A percentile compares a stretch with the other conserved stretches of the same genome.
These are phyloP conservation scores for Cyanoderma ruficeps DNA, from an alignment of 2,113 vertebrate species.

Conservation along the genomic window DNA sequence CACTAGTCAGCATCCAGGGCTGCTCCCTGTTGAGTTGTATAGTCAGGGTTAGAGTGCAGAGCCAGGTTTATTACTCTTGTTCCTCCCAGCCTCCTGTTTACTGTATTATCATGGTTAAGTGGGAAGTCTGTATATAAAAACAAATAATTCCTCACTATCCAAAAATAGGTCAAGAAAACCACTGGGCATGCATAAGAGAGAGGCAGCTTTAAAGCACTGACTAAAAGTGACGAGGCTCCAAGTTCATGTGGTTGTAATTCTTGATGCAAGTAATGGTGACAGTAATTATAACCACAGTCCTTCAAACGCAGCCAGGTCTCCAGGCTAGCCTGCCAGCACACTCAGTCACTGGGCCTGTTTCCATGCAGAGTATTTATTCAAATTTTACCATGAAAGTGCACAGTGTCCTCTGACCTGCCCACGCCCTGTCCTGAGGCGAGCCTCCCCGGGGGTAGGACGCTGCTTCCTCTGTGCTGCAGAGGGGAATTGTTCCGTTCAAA, in stretches of 20 bases:
- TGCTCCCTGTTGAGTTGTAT: background rate
- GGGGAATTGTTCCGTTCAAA: background rate
- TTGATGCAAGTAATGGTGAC: conserved; percentile 56
- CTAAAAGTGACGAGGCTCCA: conserved; percentile 27
- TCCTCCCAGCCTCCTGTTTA: background rate
- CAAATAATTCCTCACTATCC: background rate
- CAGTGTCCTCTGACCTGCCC: background rate
- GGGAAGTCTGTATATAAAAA: background rate
- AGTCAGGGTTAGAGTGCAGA: background rate
- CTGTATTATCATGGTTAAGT: background rate
- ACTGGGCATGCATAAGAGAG: background rate
- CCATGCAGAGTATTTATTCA: background rate
- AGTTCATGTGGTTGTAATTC: background rate
- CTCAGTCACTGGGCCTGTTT: background rate
- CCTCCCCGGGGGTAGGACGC: accelerated
- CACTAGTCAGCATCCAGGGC: background rate
- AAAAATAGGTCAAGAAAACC: conserved; percentile 46
- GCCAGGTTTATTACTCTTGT: background rate
- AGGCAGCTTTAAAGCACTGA: background rate
- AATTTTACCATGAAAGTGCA: background rate
- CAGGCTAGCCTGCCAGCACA: background rate
- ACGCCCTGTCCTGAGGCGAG: background rate
- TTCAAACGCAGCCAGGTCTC: background rate
- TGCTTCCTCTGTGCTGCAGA: background rate
- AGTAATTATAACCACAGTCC: conserved; percentile 24